Evolutionary conservation across 2,797 vertebrate genomes (phyloP), one percentile per base, ranked within the genome.

Genomic region (Thaleichthys pacificus): DNA sequence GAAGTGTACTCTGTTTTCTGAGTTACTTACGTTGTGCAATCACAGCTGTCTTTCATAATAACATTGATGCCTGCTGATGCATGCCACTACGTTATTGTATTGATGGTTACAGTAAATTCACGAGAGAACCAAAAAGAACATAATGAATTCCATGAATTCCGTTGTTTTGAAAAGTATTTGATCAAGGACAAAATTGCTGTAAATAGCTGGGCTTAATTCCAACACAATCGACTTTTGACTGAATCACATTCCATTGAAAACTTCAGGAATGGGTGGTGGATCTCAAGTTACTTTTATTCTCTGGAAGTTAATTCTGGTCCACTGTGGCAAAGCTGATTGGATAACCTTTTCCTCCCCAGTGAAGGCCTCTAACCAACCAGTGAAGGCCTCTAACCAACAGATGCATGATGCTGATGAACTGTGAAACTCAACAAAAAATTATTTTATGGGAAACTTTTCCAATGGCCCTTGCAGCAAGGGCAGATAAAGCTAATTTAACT

Each of bases 311-410:
- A 67, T 71, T 51, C 54, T 57, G 65, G 47, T 81, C 60, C 15
- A 85, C 85, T 61, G 66, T 85, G 80, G 82, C 72, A 82, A 15
- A 75, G 64, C 75, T 80, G 77, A 83, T 78, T 86, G 74, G 84
- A 79, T 71, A 17, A 75, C 66, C 76, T 68, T 57, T 71, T 61
- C 32, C 2, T 1, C 19, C 35, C 4, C 19, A 56, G 4, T 56
- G 15, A 17, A n/a, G 51, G 17, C 15, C 19, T 68, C 32, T 77
- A 71, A 68, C 82, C 82, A 89, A 82, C 86, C 38, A 63, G 51
- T 54, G 51, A 54, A n/a, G 51, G 15, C 15, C 19, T 68, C 28
- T 77, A 71, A 68, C 83, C 82, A 89, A 82, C 86, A 75, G 84
- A 73, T 30, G 4, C 8, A 15, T 79, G 70, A 81, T 72, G 73